Base-by-base conservation (phyloP, 2,113 vertebrate genomes). In the Panthera leo region DNA sequence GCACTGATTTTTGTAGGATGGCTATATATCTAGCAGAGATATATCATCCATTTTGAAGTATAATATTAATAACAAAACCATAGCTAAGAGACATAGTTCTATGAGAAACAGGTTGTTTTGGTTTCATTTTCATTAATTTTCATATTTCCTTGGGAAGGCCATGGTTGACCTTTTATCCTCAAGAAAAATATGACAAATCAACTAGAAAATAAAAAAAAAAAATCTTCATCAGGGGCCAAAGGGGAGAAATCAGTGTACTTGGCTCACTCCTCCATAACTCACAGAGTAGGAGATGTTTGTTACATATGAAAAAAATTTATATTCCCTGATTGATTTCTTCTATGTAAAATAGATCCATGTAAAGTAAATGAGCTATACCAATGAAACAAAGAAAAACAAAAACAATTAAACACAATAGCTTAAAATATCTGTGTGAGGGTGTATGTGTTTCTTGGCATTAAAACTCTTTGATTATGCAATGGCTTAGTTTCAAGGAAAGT, bases 31-130 rank as follows among this genome's bases (percentile, higher is more conserved):
- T 89, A 95, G 48, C 2, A 53, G 18, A 31, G 10, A 45, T 29
- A 79, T n/a, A 36, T 85, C 9, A 89, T 34, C 19, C 19, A 75
- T 39, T 85, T 73, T 61, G 8, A 89, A 45, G 61, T 91, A 58
- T 82, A 65, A 68, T 88, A 67, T 25, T 67, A 94, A 71, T 85
- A 85, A 84, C 65, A 78, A 95, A 92, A 23, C 27, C n/a, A 89
- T 9, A 76, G 11, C 6, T 91, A 85, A 36, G 31, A 61, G 15
- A 13, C 87, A 91, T 55, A 83, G 1, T 67, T 92, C 5, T 27
- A 65, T 25, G 12, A 61, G 85, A 87, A 78, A 75, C 15, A 91
- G 15, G 0, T 63, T 90, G 12, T 34, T 63, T 42, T 36, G 48
- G 29, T 10, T 75, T 87, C 3, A 36, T 65, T 93, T 94, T 73